Conservation (phyloP, 1,140 invertebrate genomes). For the Drosophila rufa region DNA sequence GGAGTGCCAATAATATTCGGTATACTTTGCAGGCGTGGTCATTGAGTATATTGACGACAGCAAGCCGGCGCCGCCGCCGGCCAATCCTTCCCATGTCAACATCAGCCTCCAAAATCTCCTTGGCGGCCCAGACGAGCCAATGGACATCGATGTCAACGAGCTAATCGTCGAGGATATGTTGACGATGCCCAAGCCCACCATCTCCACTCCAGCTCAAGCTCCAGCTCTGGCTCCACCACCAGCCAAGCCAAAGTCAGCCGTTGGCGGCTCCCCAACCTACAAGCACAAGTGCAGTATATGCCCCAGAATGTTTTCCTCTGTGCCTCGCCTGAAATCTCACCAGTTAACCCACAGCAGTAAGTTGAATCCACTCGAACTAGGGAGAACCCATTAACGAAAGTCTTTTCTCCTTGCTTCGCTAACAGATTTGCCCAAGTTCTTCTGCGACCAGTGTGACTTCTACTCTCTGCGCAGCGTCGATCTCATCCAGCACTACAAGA, state of each 20-base stretch:
- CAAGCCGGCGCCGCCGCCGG: conserved; percentile 9
- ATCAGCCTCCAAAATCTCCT: conserved; percentile 55
- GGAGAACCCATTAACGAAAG: neutral
- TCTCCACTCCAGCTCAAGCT: conserved; percentile 4
- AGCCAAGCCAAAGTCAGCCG: conserved; percentile 42
- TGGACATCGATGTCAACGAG: conserved; percentile 70
- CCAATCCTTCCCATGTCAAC: conserved; percentile 26
- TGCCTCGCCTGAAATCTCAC: conserved; percentile 70
- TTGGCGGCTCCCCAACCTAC: conserved; percentile 9
- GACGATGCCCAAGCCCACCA: conserved; percentile 32
- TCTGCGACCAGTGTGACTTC: conserved; percentile 72
- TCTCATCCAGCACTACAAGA: conserved; percentile 71
- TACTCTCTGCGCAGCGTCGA: conserved; percentile 71
- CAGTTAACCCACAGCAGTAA: conserved; percentile 77
- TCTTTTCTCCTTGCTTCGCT: neutral
- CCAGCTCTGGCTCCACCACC: conserved; percentile 9
- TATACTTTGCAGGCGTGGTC: conserved; percentile 51
- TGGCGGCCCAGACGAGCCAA: conserved; percentile 14
- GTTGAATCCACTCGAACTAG: conserved; percentile 7
- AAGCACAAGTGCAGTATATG: conserved; percentile 71
- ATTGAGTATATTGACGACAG: conserved; percentile 73
- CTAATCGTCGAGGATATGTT: conserved; percentile 56
- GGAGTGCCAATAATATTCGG: neutral
- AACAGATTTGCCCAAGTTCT: conserved; percentile 79
- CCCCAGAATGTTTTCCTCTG: conserved; percentile 60